These are phyloP conservation scores for Melitaea cinxia DNA, from an alignment of 1,140 invertebrate genomes.

Conservation along the genomic window DNA sequence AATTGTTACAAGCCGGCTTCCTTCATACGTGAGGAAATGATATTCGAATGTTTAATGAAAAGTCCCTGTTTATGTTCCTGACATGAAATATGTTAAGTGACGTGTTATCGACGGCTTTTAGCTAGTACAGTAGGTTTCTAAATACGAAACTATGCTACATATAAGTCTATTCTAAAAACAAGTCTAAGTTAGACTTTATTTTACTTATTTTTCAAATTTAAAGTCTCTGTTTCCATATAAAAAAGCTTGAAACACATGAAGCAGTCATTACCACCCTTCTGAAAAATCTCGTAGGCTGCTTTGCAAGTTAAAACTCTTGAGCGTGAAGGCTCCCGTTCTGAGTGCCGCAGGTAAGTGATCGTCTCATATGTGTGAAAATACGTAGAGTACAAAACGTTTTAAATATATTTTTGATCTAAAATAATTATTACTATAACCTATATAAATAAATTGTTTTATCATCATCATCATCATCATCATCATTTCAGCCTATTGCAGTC, in stretches of 20 bases:
- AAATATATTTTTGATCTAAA: neutral
- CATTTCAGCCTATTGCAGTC: too few relatives aligned
- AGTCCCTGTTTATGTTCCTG: constrained; percentile 46
- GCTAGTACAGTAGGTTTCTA: neutral
- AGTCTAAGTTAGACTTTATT: too few relatives aligned
- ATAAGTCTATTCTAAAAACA: too few relatives aligned
- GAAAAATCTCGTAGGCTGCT: constrained; percentile 74
- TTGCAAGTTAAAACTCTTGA: constrained; percentile 78
- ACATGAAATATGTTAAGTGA: constrained; percentile 33
- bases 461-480: too few relatives aligned
- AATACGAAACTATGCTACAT: neutral
- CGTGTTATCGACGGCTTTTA: constrained; percentile 17
- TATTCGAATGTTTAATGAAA: constrained; percentile 77
- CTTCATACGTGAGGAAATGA: constrained; percentile 67
- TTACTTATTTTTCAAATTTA: too few relatives aligned
- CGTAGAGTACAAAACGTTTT: neutral
- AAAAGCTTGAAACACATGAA: constrained; percentile 58
- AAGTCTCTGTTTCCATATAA: constrained; percentile 48
- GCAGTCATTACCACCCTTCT: constrained; percentile 75
- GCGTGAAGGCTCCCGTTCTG: constrained; percentile 40
- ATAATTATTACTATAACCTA: neutral
- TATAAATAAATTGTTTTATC: neutral
- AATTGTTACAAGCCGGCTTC: constrained; percentile 75
- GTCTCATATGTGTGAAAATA: constrained; percentile 24
- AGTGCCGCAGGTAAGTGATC: constrained; percentile 45